These are phyloP conservation scores for Charina bottae DNA, from an alignment of 2,113 vertebrate genomes.

Conservation along the genomic window DNA sequence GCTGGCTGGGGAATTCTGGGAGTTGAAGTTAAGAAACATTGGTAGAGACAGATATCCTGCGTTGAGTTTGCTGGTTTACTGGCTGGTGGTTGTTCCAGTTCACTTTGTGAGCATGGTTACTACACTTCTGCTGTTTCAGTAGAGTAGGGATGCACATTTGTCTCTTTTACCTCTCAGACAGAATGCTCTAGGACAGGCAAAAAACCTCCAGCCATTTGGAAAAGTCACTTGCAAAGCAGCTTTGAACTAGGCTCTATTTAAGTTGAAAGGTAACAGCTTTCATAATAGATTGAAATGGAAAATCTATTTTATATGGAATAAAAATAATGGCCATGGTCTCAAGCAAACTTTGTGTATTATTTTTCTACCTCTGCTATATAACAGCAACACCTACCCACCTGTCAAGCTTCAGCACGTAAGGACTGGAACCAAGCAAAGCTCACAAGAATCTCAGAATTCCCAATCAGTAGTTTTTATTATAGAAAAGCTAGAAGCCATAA, in stretches of 20 bases:
- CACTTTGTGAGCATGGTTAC: background rate
- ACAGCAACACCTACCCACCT: background rate
- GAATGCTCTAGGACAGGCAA: background rate
- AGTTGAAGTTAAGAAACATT: background rate
- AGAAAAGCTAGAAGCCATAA: background rate
- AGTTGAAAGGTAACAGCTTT: background rate
- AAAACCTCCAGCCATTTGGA: background rate
- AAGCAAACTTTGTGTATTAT: background rate
- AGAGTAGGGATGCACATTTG: background rate
- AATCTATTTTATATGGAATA: background rate
- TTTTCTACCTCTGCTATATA: background rate
- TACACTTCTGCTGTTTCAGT: background rate
- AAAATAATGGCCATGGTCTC: background rate
- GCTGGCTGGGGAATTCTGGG: background rate
- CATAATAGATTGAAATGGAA: background rate
- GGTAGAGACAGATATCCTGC: background rate
- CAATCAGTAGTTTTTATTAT: background rate
- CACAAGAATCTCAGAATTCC: background rate
- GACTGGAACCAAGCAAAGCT: background rate
- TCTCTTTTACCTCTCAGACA: background rate
- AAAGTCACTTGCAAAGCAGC: background rate
- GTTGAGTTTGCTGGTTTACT: background rate
- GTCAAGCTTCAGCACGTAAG: background rate
- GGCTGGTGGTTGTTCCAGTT: background rate
- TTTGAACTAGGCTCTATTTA: background rate